These are phyloP conservation scores for Psilopsiagon aymara DNA, from an alignment of 2,113 vertebrate genomes.

Conservation along the genomic window DNA sequence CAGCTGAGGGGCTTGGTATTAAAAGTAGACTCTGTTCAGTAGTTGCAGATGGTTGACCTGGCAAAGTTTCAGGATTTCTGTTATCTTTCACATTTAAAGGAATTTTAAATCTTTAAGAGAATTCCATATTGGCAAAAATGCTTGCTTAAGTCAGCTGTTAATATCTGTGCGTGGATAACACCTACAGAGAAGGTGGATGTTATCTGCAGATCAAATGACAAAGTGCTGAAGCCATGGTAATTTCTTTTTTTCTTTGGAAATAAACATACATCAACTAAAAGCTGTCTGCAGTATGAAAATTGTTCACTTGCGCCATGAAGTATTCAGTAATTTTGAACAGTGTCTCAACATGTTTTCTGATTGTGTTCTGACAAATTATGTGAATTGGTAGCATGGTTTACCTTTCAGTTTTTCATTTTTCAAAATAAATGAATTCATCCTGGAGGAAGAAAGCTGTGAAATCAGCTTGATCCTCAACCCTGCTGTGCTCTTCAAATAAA, in stretches of 20 bases:
- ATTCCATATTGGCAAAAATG: background rate
- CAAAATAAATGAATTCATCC: background rate
- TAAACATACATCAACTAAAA: background rate
- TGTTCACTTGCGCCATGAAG: background rate
- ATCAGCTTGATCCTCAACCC: background rate
- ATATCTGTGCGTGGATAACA: background rate
- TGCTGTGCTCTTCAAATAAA: background rate
- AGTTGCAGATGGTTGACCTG: constrained; percentile 28
- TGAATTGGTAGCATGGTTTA: background rate
- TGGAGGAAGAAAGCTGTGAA: background rate
- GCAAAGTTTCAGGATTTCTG: background rate
- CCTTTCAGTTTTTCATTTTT: background rate
- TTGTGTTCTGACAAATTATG: background rate
- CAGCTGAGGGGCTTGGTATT: constrained; percentile 6
- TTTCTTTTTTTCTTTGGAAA: background rate
- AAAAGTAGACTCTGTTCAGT: background rate
- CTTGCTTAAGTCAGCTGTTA: background rate
- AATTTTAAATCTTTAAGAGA: background rate
- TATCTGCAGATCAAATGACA: background rate
- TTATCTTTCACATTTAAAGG: background rate
- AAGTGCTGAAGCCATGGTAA: background rate
- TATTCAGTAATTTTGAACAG: background rate
- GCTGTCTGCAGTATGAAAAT: background rate
- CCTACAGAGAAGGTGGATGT: background rate
- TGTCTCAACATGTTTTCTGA: background rate